These are phyloP conservation scores for Syngnathus floridae DNA, from an alignment of 2,113 vertebrate genomes.

Conservation along the genomic window DNA sequence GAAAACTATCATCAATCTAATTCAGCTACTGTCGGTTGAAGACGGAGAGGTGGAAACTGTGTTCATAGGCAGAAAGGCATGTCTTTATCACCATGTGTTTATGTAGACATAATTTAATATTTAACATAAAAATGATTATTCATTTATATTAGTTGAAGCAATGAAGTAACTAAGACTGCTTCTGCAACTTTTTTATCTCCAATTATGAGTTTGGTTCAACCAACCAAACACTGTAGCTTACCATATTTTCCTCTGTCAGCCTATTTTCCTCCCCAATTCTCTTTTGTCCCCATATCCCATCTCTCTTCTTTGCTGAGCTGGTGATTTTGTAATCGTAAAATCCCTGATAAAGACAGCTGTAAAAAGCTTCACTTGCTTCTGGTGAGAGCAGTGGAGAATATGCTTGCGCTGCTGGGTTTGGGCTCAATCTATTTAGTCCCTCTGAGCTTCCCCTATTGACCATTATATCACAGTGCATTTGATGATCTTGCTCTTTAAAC, in stretches of 20 bases:
- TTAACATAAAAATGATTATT: background rate
- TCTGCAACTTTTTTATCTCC: conserved; percentile 8
- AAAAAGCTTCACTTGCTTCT: conserved; percentile 50
- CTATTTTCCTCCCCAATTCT: conserved; percentile 13
- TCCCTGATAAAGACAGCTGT: conserved; percentile 49
- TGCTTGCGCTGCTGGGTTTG: conserved; percentile 38
- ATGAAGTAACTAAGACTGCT: background rate
- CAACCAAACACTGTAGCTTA: background rate
- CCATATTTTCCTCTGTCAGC: conserved; percentile 14
- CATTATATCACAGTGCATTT: conserved; percentile 26
- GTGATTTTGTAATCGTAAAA: conserved; percentile 49
- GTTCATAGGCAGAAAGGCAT: background rate
- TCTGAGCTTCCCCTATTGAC: conserved; percentile 25
- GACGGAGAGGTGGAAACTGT: no score
- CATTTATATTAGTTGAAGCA: background rate
- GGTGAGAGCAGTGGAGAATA: conserved; percentile 42
- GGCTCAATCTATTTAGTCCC: conserved; percentile 38
- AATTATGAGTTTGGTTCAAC: conserved; percentile 8
- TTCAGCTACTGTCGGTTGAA: no score
- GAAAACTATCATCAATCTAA: no score
- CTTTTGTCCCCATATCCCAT: conserved; percentile 32
- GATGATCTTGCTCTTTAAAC: conserved; percentile 23
- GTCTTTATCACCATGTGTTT: background rate
- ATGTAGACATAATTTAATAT: background rate
- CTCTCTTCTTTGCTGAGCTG: conserved; percentile 53